Evolutionary conservation across 1,140 invertebrate genomes (phyloP).

Genomic region (Drosophila kikkawai): DNA sequence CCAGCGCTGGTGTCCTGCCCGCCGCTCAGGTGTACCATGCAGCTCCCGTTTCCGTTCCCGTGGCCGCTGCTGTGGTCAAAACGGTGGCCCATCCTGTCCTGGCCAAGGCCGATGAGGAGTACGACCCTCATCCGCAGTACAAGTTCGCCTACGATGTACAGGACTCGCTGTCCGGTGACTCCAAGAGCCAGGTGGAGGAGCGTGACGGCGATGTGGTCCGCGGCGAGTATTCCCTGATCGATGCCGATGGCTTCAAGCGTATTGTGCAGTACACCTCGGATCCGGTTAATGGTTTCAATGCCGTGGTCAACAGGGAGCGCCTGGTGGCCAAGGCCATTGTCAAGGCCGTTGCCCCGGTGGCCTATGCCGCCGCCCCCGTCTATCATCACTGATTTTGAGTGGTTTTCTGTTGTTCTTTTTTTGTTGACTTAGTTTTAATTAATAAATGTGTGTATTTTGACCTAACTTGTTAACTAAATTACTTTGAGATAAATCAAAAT

Average conservation of each 20-base stretch:
- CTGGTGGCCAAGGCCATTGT: conserved; percentile 66
- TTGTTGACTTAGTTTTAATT: conserved; percentile 40
- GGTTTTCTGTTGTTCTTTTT: not conserved
- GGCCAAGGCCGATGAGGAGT: conserved; percentile 61
- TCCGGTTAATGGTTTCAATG: conserved; percentile 80
- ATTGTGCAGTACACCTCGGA: conserved; percentile 84
- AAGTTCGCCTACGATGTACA: conserved; percentile 85
- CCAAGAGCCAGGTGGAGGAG: conserved; percentile 87
- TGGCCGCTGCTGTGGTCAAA: conserved; percentile 15
- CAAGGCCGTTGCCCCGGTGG: conserved; percentile 48
- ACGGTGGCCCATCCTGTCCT: conserved; percentile 51
- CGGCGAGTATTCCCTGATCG: conserved; percentile 67
- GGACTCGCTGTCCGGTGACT: conserved; percentile 86
- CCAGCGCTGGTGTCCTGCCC: conserved; percentile 49
- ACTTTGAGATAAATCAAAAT: not conserved
- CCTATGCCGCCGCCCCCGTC: conserved; percentile 16
- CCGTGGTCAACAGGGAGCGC: conserved; percentile 79
- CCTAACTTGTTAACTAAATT: too few species aligned
- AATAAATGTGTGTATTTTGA: not conserved
- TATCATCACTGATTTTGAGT: conserved; percentile 37
- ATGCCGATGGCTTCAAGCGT: conserved; percentile 73
- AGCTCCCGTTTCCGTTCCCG: conserved; percentile 22
- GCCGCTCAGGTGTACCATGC: conserved; percentile 47
- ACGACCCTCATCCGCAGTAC: conserved; percentile 85
- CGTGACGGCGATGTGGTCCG: conserved; percentile 86